Base-by-base conservation (phyloP, 2,888 invertebrate genomes). In the Aphodius granarius region DNA sequence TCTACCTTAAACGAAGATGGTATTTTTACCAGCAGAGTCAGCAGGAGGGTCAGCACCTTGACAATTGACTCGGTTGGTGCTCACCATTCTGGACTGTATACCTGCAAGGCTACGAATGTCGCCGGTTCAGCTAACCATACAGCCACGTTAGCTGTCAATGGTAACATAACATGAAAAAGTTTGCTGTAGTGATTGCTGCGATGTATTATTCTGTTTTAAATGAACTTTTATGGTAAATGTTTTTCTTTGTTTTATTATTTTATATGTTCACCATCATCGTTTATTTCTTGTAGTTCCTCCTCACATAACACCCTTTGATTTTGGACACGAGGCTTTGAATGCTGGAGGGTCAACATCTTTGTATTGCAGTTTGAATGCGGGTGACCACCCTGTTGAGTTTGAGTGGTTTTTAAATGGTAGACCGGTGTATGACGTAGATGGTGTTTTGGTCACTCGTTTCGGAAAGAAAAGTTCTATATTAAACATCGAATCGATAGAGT, bases 301-400 rank as follows among this genome's bases (percentile, higher is more conserved):
- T 79, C 92, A 92, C 89, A 91, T 92, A 83, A 90, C 91, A 83
- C 91, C 93, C 82, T 80, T 85, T 80, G 86, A 88, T 74, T 94
- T 95, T 85, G 94, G 93, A 83, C 92, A 93, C 75, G 89, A 89
- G 78, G 88, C 90, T 20, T 85, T 88, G 20, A 89, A 89, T 81
- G 88, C 89, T 73, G 91, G 90, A 20, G 90, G 90, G 76, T 88
- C 89, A 65, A 88, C 89, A 65, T 88, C 89, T 62, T 88, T 90
- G 3, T 88, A 89, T 65, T 91, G 91, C 83, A 88, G 88, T 63
- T 87, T 91, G 23, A 90, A 92, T 79, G 92, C 92, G 84, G 94
- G 96, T 78, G 95, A 96, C 88, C 89, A 93, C 81, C 95, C 95
- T 15, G 89, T 96, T 78, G 91, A 90, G 78, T 92, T 96, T 77